These are phyloP conservation scores for Strix aluco DNA, from an alignment of 2,113 vertebrate species.

Conservation along the genomic window DNA sequence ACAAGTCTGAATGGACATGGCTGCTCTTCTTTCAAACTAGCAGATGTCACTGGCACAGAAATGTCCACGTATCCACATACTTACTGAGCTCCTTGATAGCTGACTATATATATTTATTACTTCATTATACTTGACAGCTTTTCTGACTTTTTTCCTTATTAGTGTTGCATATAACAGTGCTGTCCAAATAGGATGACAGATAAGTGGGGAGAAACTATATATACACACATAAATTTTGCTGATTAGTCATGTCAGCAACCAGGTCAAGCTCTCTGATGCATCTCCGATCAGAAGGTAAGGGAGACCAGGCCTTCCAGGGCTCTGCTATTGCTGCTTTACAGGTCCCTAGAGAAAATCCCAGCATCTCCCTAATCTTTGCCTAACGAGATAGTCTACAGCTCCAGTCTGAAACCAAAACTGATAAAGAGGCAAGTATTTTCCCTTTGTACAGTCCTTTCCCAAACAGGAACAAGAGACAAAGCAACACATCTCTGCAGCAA, in stretches of 20 bases:
- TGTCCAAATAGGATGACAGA: neutral
- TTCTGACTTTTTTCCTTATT: neutral
- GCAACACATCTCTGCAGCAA: neutral
- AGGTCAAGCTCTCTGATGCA: neutral
- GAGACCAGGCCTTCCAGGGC: neutral
- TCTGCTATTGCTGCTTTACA: neutral
- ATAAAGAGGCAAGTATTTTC: neutral
- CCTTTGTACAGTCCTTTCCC: neutral
- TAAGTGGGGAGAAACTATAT: neutral
- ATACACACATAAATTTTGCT: neutral
- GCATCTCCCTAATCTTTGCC: neutral
- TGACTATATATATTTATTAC: neutral
- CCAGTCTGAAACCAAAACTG: neutral
- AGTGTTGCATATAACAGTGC: neutral
- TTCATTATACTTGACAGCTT: neutral
- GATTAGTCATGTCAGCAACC: slow-evolving; percentile 9
- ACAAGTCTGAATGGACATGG: neutral
- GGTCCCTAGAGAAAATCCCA: neutral
- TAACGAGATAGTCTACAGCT: neutral
- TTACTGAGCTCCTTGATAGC: neutral
- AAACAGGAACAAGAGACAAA: neutral
- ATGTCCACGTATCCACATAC: neutral
- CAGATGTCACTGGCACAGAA: neutral
- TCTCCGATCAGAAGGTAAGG: neutral
- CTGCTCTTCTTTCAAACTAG: neutral